These are phyloP conservation scores for Callionymus lyra DNA, from an alignment of 2,113 vertebrate genomes.

Conservation along the genomic window DNA sequence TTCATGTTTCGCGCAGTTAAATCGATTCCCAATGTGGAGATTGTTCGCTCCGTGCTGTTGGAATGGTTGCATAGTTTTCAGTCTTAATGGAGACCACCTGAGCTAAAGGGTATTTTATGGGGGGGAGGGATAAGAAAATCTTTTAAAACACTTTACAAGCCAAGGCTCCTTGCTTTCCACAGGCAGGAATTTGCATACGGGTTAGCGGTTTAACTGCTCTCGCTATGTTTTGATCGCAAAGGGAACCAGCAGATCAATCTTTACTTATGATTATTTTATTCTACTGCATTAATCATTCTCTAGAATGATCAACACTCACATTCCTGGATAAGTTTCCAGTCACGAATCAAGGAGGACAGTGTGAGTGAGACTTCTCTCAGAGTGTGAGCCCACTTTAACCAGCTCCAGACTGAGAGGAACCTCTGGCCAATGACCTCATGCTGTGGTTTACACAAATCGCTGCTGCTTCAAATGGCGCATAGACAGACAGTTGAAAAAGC, in stretches of 20 bases:
- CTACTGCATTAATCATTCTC: too few species aligned
- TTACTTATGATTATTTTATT: too few species aligned
- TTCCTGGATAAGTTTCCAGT: conserved; percentile 25
- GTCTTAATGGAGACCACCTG: conserved; percentile 67
- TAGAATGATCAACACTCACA: too few species aligned
- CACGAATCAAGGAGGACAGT: not conserved
- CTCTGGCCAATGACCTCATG: conserved; percentile 61
- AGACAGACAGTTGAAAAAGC: conserved; percentile 33
- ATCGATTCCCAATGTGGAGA: conserved; percentile 43
- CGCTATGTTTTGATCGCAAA: conserved; percentile 4
- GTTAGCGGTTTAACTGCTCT: conserved; percentile 6
- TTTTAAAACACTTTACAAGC: conserved; percentile 57
- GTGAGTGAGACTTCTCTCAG: conserved; percentile 43
- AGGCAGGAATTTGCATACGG: conserved; percentile 26
- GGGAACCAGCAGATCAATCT: conserved; percentile 14
- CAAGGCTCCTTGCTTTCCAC: conserved; percentile 36
- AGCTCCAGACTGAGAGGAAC: conserved; percentile 62
- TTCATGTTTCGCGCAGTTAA: conserved; percentile 24
- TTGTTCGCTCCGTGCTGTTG: conserved; percentile 35
- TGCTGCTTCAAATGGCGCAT: conserved; percentile 49
- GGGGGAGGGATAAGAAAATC: conserved; percentile 35
- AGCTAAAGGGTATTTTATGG: conserved; percentile 52
- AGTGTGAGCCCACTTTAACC: conserved; percentile 50
- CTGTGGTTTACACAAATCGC: conserved; percentile 52
- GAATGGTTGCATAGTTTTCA: conserved; percentile 35